phyloP scores from a whole-genome alignment of 2,888 invertebrate genomes.

The Polietes domitor region DNA sequence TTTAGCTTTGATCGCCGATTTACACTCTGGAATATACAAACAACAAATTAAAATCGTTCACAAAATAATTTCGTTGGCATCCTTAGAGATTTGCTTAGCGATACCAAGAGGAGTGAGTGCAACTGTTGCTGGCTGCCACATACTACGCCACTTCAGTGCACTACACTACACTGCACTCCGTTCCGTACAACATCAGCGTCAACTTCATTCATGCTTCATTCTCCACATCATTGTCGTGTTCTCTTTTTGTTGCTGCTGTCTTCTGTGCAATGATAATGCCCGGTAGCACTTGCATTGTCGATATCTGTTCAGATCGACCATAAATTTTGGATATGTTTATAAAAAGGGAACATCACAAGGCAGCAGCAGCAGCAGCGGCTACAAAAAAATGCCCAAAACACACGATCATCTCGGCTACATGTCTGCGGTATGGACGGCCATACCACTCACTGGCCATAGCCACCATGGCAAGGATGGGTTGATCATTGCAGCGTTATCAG shows the following conservation, averaged over 20 bases:
- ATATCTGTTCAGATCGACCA: slow-evolving; percentile 80
- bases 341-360: slow-evolving; percentile 50
- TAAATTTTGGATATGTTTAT: slow-evolving; percentile 76
- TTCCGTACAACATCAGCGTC: neutral
- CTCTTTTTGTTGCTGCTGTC: neutral
- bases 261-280: slow-evolving; percentile 74
- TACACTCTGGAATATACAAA: neutral
- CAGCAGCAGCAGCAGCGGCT: too few relatives aligned
- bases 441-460: neutral
- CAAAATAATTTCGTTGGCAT: neutral
- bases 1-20: neutral
- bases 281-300: slow-evolving; percentile 81
- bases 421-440: neutral
- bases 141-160: slow-evolving; percentile 31
- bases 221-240: neutral
- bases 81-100: slow-evolving; percentile 35
- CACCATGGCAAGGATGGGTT: neutral
- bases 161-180: neutral
- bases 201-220: slow-evolving; percentile 41
- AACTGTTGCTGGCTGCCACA: slow-evolving; percentile 36
- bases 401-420: slow-evolving; percentile 2
- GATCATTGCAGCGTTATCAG: slow-evolving; percentile 52
- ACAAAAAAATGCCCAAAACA: slow-evolving; percentile 43
- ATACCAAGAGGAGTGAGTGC: slow-evolving; percentile 29
- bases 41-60: neutral